Evolutionary conservation across 2,113 vertebrate species (phyloP), one percentile per base, ranked within the genome.

Genomic region (Euleptes europaea): DNA sequence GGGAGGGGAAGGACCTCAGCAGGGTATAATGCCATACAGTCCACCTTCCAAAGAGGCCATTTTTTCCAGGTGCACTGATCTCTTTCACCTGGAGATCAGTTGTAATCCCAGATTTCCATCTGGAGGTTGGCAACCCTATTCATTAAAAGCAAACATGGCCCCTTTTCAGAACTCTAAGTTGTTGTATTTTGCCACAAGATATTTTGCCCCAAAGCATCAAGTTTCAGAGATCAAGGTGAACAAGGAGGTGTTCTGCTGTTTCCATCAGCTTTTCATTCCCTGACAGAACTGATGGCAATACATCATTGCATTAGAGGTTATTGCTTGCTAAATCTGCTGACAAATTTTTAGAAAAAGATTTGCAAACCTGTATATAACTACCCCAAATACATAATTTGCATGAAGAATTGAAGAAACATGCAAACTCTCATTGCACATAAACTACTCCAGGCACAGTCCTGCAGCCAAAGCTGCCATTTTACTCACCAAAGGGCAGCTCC

Each of bases 401-500:
- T 15, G n/a, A 75, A 21, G 75, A 51, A 77, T 31, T 54, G n/a
- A 4, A 57, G 75, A 5, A 35, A 21, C 19, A 77, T 77, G 49
- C 35, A 57, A 38, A 35, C 49, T 12, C 28, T 35, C n/a, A 33
- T 10, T 54, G 15, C 14, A 49, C n/a, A 31, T 44, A 4, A 1
- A 26, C 9, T 12, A 57, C 19, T 26, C 21, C 75, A 77, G 12
- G 1, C 49, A 38, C 35, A 33, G 75, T 33, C 31, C 44, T 75
- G 8, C 15, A 23, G 47, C 3, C 8, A 38, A 70, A 60, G 31
- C 31, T 35, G 14, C 8, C 40, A 35, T 28, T 86, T 78, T 49
- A 89, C 15, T 85, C 54, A 83, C 78, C 57, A 42, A 33, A 74
- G 13, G 78, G 71, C 84, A 86, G 10, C 38, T 65, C 77, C 44